These are phyloP conservation scores for Caloenas nicobarica DNA, from an alignment of 2,113 vertebrate species.

Conservation along the genomic window DNA sequence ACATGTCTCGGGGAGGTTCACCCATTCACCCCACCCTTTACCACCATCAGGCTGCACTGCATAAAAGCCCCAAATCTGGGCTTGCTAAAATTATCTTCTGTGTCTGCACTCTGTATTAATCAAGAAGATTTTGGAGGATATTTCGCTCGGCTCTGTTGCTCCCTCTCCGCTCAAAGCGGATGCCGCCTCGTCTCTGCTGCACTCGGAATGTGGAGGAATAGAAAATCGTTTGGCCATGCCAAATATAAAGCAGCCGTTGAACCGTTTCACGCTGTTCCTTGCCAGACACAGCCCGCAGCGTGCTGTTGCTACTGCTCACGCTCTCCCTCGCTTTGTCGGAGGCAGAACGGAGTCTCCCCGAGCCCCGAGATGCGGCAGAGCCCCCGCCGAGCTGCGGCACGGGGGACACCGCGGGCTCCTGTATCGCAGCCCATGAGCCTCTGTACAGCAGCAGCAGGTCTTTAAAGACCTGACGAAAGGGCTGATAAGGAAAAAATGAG, in stretches of 20 bases:
- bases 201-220: fast-evolving
- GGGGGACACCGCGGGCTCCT: neutral
- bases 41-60: neutral
- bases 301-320: neutral
- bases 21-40: neutral
- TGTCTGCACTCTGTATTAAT: neutral
- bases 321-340: neutral
- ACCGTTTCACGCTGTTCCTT: neutral
- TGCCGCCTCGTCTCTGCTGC: neutral
- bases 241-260: neutral
- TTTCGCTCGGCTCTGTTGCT: neutral
- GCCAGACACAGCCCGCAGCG: neutral
- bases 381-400: neutral
- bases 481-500: neutral
- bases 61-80: neutral
- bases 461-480: neutral
- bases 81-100: neutral
- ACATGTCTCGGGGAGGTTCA: fast-evolving
- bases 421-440: fast-evolving
- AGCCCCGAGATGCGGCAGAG: neutral
- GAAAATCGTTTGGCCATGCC: neutral
- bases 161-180: neutral
- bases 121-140: neutral
- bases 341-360: neutral
- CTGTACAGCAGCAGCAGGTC: neutral